Evolutionary conservation across 64 coral and sea anemone species (phyloP).

Genomic region (Dendrophyllia cribrosa): DNA sequence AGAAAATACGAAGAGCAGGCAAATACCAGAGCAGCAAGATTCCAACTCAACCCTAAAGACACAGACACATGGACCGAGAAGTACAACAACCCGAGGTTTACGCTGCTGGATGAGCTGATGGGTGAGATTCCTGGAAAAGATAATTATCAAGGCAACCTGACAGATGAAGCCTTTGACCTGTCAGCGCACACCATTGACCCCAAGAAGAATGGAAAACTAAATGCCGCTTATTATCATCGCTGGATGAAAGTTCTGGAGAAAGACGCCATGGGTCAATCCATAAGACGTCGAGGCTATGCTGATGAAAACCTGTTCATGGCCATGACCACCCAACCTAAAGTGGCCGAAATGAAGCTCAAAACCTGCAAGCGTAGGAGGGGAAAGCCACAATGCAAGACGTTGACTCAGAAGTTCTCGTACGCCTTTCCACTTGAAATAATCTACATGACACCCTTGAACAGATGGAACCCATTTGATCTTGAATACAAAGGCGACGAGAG

Average conservation of each 20-base stretch:
- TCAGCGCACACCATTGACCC: slow-evolving; percentile 61
- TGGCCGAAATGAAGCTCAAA: slow-evolving; percentile 52
- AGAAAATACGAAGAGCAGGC: slow-evolving; percentile 46
- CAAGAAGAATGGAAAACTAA: slow-evolving; percentile 42
- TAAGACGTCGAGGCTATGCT: slow-evolving; percentile 68
- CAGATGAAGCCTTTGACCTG: slow-evolving; percentile 65
- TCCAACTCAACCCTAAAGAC: slow-evolving; percentile 77
- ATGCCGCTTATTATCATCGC: slow-evolving; percentile 75
- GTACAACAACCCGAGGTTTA: slow-evolving; percentile 21
- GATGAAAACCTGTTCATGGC: slow-evolving; percentile 82
- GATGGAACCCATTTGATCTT: slow-evolving; percentile 80
- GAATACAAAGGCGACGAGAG: slow-evolving; percentile 68
- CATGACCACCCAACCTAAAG: slow-evolving; percentile 77
- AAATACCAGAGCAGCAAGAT: slow-evolving; percentile 59
- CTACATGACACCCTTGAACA: slow-evolving; percentile 76
- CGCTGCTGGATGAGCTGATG: slow-evolving; percentile 69
- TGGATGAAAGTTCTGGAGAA: slow-evolving; percentile 56
- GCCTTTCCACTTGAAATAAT: slow-evolving; percentile 86
- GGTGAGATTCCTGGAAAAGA: slow-evolving; percentile 80
- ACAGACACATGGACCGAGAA: slow-evolving; percentile 51
- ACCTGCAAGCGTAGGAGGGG: slow-evolving; percentile 33
- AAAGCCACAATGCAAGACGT: slow-evolving; percentile 2
- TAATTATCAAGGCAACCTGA: slow-evolving; percentile 61
- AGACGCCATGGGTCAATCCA: slow-evolving; percentile 67
- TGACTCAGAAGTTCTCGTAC: slow-evolving; percentile 66